Evolutionary conservation across 2,797 vertebrate species (phyloP), one percentile per base, ranked within the genome.

Genomic region (Eupleurogrammus muticus): DNA sequence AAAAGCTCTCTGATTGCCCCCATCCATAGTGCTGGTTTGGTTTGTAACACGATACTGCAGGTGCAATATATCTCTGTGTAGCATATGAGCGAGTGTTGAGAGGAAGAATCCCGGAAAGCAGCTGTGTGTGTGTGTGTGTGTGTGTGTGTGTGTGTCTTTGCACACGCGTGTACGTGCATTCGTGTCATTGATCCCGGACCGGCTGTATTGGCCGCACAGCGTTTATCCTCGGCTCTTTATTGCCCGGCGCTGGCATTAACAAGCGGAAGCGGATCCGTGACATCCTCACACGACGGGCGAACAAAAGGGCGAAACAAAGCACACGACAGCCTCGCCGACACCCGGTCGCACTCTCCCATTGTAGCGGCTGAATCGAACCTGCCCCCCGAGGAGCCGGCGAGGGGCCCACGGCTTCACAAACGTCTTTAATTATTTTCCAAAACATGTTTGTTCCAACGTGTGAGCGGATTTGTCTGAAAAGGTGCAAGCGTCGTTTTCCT

Each of bases 261-360:
- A 86, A 88, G 78, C 78, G 75, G 77, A 68, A 73, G 74, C 80
- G 75, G 85, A 85, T 85, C 77, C 68, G 69, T 47, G 61, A 91
- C 89, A 83, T 90, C 75, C 82, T 77, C 83, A 48, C 86, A 82
- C 67, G 91, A 87, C 89, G 87, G 88, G 77, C 57, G 6, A 80
- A 92, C 88, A 91, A 90, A 91, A 78, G 83, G 56, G n/a, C 67
- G 77, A 83, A 66, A 87, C 75, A 86, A 86, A 78, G 73, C 66
- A 36, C 2, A 58, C 35, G 71, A 56, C 56, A 35, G 67, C 48
- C 71, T 51, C 5, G 10, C 44, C 9, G 75, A 80, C 82, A 83
- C 82, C 62, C 75, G 68, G 57, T 46, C 34, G 1, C 65, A 13
- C 66, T 28, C 50, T 32, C 66, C 38, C 13, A 4, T 23, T 11